Evolutionary conservation across 2,888 invertebrate species (phyloP), one percentile per base, ranked within the genome.

Genomic region (Habroteleia sp.): DNA sequence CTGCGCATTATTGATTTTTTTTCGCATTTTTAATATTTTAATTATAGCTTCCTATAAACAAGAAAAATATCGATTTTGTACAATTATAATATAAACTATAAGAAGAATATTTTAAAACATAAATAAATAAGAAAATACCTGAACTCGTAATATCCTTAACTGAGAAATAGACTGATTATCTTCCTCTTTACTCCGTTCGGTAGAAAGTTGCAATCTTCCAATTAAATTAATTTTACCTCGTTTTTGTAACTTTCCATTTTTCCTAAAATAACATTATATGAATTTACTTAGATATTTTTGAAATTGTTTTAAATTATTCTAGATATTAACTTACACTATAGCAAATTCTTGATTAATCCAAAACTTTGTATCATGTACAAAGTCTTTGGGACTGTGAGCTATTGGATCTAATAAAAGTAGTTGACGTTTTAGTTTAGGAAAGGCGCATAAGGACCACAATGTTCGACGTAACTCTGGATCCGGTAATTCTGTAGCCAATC

Each of bases 121-220:
- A n/a, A n/a, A n/a, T n/a, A n/a, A n/a, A n/a, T n/a, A n/a, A n/a
- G n/a, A n/a, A n/a, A n/a, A 11, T 84, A 92, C 92, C 90, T 93
- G 93, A 37, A 93, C 93, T 83, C 99, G 92, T 79, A 98, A 91
- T 88, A 98, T 98, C 86, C 99, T 92, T 56, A 99, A 91, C 88
- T 98, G 98, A 75, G 99, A 97, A 86, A 99, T 99, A 63, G 98
- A 98, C 89, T 99, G 98, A 89, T 98, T 98, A 89, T 99, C 99
- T 89, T 99, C 98, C 87, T 98, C 94, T 89, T 97, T 96, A 78
- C 96, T 97, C 80, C 97, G 92, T 89, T 98, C 98, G 1, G 98
- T 98, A 80, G 97, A 97, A 74, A 98, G 89, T 89, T 98, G 98
- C 77, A 99, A 91, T 80, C 99, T 92, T 48, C 99, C 99, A 87